Percentiles rank a stretch among this genome's conserved stretches.
Evolutionary conservation across 2,888 invertebrate genomes (phyloP).

Genomic region (Agrotis puta): DNA sequence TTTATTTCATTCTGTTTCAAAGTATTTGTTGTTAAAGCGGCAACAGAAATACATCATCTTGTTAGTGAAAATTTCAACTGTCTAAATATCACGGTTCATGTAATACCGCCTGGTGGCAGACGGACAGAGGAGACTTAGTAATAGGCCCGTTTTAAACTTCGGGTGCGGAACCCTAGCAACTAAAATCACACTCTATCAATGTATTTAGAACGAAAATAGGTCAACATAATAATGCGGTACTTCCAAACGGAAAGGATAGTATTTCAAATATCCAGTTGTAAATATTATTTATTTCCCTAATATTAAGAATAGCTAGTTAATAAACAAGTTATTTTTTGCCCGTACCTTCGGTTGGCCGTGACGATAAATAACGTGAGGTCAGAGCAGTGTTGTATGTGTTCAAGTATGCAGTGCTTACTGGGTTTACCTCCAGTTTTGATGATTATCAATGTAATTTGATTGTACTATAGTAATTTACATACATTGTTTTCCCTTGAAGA

Average conservation of each 20-base stretch:
- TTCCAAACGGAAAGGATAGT: conserved; percentile 4
- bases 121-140: no score
- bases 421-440: conserved; percentile 34
- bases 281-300: conserved; percentile 47
- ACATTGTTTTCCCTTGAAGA: neutral
- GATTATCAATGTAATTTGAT: conserved; percentile 9
- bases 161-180: neutral
- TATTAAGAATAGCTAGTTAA: conserved; percentile 34
- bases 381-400: conserved; percentile 42
- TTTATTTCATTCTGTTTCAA: no score
- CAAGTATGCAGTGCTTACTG: conserved; percentile 28
- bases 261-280: conserved; percentile 11
- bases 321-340: conserved; percentile 44
- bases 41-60: no score
- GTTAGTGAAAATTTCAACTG: no score
- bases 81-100: no score
- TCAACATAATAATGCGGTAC: neutral
- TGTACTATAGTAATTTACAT: neutral
- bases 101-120: no score
- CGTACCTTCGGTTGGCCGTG: conserved; percentile 55
- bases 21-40: no score
- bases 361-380: conserved; percentile 47
- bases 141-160: no score
- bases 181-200: neutral
- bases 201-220: neutral